Conservation (phyloP, 2,797 vertebrate species). For the Neopelma chrysocephalum region DNA sequence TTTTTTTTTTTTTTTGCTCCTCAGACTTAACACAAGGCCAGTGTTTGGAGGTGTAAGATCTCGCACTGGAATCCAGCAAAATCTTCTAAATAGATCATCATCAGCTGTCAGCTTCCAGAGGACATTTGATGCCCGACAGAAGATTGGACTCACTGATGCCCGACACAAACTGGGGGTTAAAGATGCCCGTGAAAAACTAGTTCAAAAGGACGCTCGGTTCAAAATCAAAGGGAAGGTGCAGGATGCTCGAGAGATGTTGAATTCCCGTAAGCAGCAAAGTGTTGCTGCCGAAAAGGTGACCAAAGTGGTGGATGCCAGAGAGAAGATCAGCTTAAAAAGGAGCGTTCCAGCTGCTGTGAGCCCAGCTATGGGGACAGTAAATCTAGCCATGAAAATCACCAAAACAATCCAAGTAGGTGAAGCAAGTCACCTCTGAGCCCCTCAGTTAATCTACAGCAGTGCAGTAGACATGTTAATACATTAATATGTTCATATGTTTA, state of each 20-base stretch:
- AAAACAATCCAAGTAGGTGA: conserved; percentile 94
- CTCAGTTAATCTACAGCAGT: neutral
- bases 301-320: conserved; percentile 90
- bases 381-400: conserved; percentile 89
- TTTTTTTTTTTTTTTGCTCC: neutral
- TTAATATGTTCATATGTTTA: neutral
- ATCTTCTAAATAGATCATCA: conserved; percentile 76
- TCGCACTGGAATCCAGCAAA: conserved; percentile 74
- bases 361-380: conserved; percentile 69
- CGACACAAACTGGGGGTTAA: conserved; percentile 89
- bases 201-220: conserved; percentile 92
- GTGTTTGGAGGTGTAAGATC: conserved; percentile 74
- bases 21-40: conserved; percentile 71
- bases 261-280: conserved; percentile 88
- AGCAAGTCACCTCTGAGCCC: neutral
- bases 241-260: conserved; percentile 94
- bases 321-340: conserved; percentile 92
- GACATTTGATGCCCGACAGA: conserved; percentile 92
- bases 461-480: neutral
- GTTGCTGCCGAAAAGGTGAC: conserved; percentile 74
- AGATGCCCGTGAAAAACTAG: conserved; percentile 92
- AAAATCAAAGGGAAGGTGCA: conserved; percentile 89
- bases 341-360: conserved; percentile 76
- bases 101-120: conserved; percentile 73
- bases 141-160: conserved; percentile 88